Base-by-base conservation (phyloP, 1,140 invertebrate species). In the Drosophila navojoa region DNA sequence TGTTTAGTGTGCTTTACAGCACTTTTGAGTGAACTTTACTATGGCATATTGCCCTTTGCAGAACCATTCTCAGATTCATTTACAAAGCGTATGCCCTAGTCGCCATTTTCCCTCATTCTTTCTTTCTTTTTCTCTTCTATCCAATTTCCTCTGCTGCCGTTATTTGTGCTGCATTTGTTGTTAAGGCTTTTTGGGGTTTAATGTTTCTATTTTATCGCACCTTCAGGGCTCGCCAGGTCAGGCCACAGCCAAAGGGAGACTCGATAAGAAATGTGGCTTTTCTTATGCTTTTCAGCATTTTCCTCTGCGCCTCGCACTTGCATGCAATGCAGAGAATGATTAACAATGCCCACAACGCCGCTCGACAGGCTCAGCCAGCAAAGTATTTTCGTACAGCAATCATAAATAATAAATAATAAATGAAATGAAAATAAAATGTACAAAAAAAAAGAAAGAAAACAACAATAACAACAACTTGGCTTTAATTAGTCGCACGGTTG, bases 401-500 rank as follows among this genome's bases (percentile, higher is more conserved):
- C 32, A 53, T 53, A 47, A 63, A 67, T 44, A 22, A 55, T 67
- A 61, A 44, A 67, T 44, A 22, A 60, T 67, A 62, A 45, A 44
- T 29, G 29, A 15, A 16, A 70, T 27, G 4, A 49, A 45, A 38
- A 44, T 35, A 13, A 13, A n/a, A n/a, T n/a, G n/a, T n/a, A n/a
- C n/a, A n/a, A n/a, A n/a, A n/a, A n/a, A n/a, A n/a, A n/a, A n/a
- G n/a, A n/a, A n/a, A n/a, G n/a, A n/a, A 16, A 54, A 60, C 11
- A 22, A 9, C 9, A 45, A 15, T 19, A 19, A 22, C 4, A 47
- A 47, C 15, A 22, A 49, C 52, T 57, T 60, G 68, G 49, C 22
- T 76, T 85, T 86, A 81, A 85, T 86, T 86, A 86, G 82, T 79
- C 69, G 63, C 58, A 45, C 44, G 35, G 25, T 22, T 69, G 62